Evolutionary conservation across 1,140 invertebrate genomes (phyloP).

Genomic region (Pseudomyrmex gracilis): DNA sequence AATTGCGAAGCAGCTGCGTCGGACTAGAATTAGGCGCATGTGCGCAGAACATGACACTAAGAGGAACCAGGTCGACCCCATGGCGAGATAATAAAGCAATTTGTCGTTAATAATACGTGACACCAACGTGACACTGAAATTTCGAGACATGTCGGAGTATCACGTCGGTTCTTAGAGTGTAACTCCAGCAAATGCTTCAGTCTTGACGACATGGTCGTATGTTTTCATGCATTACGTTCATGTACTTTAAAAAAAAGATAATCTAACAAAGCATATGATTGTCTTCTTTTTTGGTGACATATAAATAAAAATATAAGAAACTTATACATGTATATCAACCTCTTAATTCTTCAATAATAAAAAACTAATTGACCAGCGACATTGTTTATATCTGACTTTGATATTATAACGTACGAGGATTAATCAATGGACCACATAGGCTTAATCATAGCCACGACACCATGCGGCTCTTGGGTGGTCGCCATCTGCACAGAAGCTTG

Average conservation of each 20-base stretch:
- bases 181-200: slow-evolving; percentile 8
- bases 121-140: slow-evolving; percentile 50
- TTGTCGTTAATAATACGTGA: slow-evolving; percentile 62
- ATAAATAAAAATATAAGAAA: too few species aligned
- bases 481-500: slow-evolving; percentile 36
- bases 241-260: too few species aligned
- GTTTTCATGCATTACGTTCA: neutral
- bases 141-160: neutral
- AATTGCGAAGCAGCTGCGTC: slow-evolving; percentile 71
- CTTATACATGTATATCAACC: too few species aligned
- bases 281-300: too few species aligned
- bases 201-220: neutral
- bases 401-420: slow-evolving; percentile 10
- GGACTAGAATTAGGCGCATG: slow-evolving; percentile 76
- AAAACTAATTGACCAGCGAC: too few species aligned
- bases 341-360: too few species aligned
- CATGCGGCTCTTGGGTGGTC: slow-evolving; percentile 47
- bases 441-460: slow-evolving; percentile 41
- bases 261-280: too few species aligned
- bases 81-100: slow-evolving; percentile 79
- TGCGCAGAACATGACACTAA: neutral
- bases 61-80: slow-evolving; percentile 23
- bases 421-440: slow-evolving; percentile 33
- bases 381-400: slow-evolving; percentile 9
- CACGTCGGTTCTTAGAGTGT: neutral